phyloP scores from a whole-genome alignment of 1,140 invertebrate species.

The Zaprionus capensis region DNA sequence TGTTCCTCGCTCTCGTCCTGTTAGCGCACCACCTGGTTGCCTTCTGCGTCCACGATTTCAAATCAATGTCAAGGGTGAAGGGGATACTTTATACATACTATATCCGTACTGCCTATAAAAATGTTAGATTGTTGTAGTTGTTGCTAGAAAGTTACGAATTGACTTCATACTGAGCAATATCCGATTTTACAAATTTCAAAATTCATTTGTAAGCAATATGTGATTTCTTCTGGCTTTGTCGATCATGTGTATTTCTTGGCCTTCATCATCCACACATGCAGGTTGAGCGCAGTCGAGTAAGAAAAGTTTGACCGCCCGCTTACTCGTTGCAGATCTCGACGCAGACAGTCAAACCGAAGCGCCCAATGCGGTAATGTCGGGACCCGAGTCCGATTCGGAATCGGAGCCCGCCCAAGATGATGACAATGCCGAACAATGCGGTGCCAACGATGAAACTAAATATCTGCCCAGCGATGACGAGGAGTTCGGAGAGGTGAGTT shows the following conservation, averaged over 20 bases:
- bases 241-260: conserved; percentile 1
- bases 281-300: neutral
- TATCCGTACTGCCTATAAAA: neutral
- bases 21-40: conserved; percentile 73
- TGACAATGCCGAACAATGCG: conserved; percentile 70
- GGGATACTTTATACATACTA: conserved; percentile 1
- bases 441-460: conserved; percentile 85
- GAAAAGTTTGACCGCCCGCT: neutral
- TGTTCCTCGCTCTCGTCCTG: conserved; percentile 42
- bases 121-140: conserved; percentile 14
- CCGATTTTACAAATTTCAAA: conserved; percentile 30
- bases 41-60: conserved; percentile 56
- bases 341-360: conserved; percentile 83
- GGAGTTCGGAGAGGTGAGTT: conserved; percentile 88
- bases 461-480: conserved; percentile 88
- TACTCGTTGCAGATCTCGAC: conserved; percentile 73
- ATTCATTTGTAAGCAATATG: conserved; percentile 45
- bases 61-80: conserved; percentile 76
- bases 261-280: neutral
- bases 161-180: neutral
- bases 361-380: conserved; percentile 71
- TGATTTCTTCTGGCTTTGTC: conserved; percentile 22
- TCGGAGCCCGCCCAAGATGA: conserved; percentile 62
- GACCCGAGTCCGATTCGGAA: conserved; percentile 74
- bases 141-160: conserved; percentile 10